phyloP scores from a whole-genome alignment of 2,797 vertebrate species.

The Xiphorhynchus erythropygius region DNA sequence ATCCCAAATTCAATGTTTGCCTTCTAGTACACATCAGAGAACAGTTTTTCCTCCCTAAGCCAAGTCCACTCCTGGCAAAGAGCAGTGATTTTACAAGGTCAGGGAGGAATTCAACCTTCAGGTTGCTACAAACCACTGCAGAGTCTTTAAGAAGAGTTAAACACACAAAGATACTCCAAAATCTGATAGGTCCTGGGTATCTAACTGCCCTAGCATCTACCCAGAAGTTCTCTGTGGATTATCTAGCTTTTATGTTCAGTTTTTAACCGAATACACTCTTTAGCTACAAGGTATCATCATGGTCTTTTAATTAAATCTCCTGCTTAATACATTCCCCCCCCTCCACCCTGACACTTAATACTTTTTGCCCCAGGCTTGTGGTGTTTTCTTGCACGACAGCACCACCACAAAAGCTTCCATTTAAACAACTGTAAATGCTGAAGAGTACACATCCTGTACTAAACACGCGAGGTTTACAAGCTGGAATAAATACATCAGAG shows the following conservation, averaged over 20 bases:
- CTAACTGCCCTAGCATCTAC: not conserved
- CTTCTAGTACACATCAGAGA: not conserved
- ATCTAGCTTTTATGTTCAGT: not conserved
- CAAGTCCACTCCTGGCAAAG: not conserved
- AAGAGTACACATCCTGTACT: constrained; percentile 46
- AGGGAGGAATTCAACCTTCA: not conserved
- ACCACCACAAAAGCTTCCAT: not conserved
- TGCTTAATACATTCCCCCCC: not conserved
- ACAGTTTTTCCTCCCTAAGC: not conserved
- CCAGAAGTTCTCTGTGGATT: not conserved
- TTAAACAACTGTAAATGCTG: constrained; percentile 40
- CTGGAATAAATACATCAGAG: constrained; percentile 26
- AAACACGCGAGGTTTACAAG: constrained; percentile 13
- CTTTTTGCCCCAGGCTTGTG: not conserved
- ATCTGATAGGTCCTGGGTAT: not conserved
- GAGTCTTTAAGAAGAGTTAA: not conserved
- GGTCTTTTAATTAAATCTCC: not conserved
- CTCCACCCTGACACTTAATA: not conserved
- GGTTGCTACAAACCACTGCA: not conserved
- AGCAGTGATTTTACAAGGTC: not conserved
- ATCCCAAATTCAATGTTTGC: not conserved
- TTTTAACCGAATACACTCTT: not conserved
- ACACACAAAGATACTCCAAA: not conserved
- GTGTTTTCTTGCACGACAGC: not conserved
- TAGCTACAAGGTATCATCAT: not conserved